Conservation (phyloP, 2,888 invertebrate genomes). For the Drosophila prostipennis region DNA sequence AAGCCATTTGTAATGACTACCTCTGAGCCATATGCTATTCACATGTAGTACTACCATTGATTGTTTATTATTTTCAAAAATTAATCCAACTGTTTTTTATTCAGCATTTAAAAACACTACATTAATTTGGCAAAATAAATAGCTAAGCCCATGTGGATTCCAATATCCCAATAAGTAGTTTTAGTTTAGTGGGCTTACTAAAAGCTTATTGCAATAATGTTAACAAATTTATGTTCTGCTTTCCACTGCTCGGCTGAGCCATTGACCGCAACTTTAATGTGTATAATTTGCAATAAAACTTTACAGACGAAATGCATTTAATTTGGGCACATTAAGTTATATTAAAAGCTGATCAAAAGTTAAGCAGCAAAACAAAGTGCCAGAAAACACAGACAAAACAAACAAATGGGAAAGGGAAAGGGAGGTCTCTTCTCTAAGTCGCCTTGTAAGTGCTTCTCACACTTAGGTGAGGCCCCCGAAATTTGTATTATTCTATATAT, state of each 20-base stretch:
- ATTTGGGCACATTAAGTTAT: conserved; percentile 45
- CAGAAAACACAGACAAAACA: conserved; percentile 42
- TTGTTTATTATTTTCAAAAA: neutral
- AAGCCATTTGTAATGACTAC: conserved; percentile 1
- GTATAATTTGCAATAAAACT: conserved; percentile 54
- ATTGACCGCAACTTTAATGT: conserved; percentile 15
- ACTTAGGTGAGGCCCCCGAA: conserved; percentile 9
- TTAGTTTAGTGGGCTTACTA: neutral
- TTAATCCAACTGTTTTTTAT: neutral
- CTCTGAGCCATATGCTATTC: neutral
- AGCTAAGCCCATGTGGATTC: conserved; percentile 1
- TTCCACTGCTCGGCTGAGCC: conserved; percentile 23
- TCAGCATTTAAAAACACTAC: neutral
- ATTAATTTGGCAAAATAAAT: conserved; percentile 4
- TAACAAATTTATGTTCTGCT: conserved; percentile 17
- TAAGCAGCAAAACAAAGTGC: conserved; percentile 60
- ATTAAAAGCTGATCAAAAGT: conserved; percentile 76
- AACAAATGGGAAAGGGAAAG: conserved; percentile 40
- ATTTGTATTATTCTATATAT: conserved; percentile 33
- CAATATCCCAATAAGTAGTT: conserved; percentile 2
- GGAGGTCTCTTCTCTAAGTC: conserved; percentile 57
- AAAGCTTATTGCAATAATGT: conserved; percentile 14
- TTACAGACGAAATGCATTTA: conserved; percentile 72
- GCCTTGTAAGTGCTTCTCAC: conserved; percentile 48
- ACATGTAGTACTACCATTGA: neutral